A percentile compares a stretch with the other conserved stretches of the same genome.
phyloP scores from a whole-genome alignment of 2,888 invertebrate species.

The Mesochorus sp. region DNA sequence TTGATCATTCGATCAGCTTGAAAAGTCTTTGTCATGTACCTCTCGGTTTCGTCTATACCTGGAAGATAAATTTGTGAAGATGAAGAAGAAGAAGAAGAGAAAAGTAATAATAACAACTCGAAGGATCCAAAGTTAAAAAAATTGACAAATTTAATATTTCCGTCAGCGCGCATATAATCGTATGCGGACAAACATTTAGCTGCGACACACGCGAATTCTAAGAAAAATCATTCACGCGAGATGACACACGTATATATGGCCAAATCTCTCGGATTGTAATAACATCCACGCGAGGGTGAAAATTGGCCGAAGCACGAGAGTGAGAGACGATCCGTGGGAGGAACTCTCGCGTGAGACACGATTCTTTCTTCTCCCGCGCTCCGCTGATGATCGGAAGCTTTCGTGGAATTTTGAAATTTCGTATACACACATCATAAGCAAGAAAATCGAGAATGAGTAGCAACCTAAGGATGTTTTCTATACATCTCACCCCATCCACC shows the following conservation, averaged over 20 bases:
- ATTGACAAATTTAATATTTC: not conserved
- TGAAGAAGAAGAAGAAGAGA: not conserved
- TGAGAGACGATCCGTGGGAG: slow-evolving; percentile 34
- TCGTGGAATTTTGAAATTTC: slow-evolving; percentile 54
- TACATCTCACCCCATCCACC: no score
- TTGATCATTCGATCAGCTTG: slow-evolving; percentile 27
- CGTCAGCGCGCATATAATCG: no score
- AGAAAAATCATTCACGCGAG: slow-evolving; percentile 7
- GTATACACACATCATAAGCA: not conserved
- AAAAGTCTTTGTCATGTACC: slow-evolving; percentile 7
- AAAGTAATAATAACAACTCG: not conserved
- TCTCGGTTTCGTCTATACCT: not conserved
- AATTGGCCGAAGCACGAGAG: slow-evolving; percentile 32
- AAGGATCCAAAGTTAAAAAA: not conserved
- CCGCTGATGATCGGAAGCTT: slow-evolving; percentile 20
- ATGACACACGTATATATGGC: not conserved
- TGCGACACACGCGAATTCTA: slow-evolving; percentile 1
- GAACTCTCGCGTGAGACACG: slow-evolving; percentile 27
- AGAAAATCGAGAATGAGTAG: slow-evolving; percentile 40
- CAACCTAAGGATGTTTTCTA: slow-evolving; percentile 61
- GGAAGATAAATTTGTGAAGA: no score
- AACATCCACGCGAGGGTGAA: slow-evolving; percentile 43
- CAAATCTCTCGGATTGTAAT: slow-evolving; percentile 2
- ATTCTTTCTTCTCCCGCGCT: slow-evolving; percentile 9
- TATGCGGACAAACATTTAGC: no score